Conservation (phyloP, 1,140 invertebrate genomes). For the Cataglyphis hispanica region DNA sequence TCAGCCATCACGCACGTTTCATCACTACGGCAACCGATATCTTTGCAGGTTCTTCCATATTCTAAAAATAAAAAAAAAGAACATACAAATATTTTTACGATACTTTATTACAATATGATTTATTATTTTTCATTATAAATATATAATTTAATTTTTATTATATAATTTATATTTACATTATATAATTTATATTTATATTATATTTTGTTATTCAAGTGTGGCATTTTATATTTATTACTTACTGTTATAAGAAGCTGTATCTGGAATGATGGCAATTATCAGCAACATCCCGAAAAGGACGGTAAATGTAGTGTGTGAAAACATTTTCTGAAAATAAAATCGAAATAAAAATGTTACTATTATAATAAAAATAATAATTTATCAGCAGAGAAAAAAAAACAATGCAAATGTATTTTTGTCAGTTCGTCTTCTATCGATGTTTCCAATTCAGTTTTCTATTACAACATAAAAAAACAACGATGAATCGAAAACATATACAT, state of each 20-base stretch:
- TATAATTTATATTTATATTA: not conserved
- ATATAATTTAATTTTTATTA: not conserved
- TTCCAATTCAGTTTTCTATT: too few relatives aligned
- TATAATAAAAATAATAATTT: not conserved
- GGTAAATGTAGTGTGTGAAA: constrained; percentile 60
- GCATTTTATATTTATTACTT: constrained; percentile 60
- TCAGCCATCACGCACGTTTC: constrained; percentile 91
- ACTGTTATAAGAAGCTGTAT: constrained; percentile 81
- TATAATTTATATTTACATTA: not conserved
- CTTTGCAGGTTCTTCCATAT: constrained; percentile 91
- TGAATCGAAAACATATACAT: too few relatives aligned
- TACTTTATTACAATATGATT: not conserved
- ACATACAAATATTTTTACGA: too few relatives aligned
- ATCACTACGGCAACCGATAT: constrained; percentile 91
- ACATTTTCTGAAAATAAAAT: constrained; percentile 75
- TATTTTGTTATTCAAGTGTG: not conserved
- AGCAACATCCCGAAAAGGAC: constrained; percentile 64
- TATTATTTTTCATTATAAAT: not conserved
- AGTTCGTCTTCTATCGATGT: not conserved
- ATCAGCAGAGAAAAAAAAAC: not conserved
- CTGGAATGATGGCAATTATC: constrained; percentile 52
- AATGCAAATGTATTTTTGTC: not conserved
- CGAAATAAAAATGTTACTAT: not conserved
- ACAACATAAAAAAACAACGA: too few relatives aligned
- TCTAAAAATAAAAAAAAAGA: constrained; percentile 86